A percentile compares a stretch with the other conserved stretches of the same genome.
Conservation (phyloP, 2,888 invertebrate species). For the Taenaris catops region DNA sequence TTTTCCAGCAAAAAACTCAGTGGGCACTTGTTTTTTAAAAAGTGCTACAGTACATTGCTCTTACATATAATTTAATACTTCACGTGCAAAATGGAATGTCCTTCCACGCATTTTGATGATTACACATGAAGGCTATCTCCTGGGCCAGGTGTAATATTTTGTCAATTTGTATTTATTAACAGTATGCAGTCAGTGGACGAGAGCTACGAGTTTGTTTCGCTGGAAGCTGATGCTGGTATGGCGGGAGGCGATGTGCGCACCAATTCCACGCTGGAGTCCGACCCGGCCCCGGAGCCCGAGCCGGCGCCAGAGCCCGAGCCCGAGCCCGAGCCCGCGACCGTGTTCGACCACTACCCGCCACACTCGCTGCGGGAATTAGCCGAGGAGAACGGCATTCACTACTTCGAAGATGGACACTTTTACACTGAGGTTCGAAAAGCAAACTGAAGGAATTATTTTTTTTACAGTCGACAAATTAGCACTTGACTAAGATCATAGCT, state of each 20-base stretch:
- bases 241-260: constrained; percentile 35
- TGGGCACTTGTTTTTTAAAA: too few species aligned
- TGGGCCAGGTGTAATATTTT: too few species aligned
- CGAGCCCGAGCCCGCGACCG: constrained; percentile 29
- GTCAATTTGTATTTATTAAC: too few species aligned
- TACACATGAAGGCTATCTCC: too few species aligned
- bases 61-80: too few species aligned
- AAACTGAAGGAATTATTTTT: too few species aligned
- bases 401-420: constrained; percentile 95
- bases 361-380: constrained; percentile 88
- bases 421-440: constrained; percentile 89
- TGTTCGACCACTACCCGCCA: constrained; percentile 40
- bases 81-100: too few species aligned
- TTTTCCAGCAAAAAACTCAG: too few species aligned
- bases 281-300: constrained; percentile 51
- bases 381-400: constrained; percentile 92
- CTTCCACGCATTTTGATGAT: too few species aligned
- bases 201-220: constrained; percentile 71
- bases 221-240: constrained; percentile 53
- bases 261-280: constrained; percentile 15
- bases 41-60: too few species aligned
- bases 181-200: constrained; percentile 77
- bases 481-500: too few species aligned
- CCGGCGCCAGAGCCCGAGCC: constrained; percentile 89
- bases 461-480: too few species aligned